These are phyloP conservation scores for Lithosia quadra DNA, from an alignment of 2,888 invertebrate species.

Conservation along the genomic window DNA sequence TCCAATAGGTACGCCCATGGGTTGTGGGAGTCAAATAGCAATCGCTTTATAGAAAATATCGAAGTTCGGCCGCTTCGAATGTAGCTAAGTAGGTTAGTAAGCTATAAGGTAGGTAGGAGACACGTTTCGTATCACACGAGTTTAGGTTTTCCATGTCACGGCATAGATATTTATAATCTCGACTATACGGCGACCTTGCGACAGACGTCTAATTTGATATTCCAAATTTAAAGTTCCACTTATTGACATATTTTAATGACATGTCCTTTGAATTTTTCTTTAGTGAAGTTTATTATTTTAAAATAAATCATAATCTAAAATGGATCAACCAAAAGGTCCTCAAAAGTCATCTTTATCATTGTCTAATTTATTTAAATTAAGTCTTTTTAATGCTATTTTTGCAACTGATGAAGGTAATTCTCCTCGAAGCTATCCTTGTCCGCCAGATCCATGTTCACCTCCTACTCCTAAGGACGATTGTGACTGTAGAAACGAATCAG, in stretches of 20 bases:
- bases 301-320: constrained; percentile 19
- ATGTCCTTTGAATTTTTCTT: constrained; percentile 34
- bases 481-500: constrained; percentile 49
- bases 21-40: too few relatives aligned
- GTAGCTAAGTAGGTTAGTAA: too few relatives aligned
- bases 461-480: constrained; percentile 24
- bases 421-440: constrained; percentile 38
- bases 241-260: constrained; percentile 36
- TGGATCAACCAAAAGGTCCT: constrained; percentile 37
- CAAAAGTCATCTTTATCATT: constrained; percentile 57
- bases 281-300: constrained; percentile 18
- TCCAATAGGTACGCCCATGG: too few relatives aligned
- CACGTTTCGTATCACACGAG: too few relatives aligned
- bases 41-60: too few relatives aligned
- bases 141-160: too few relatives aligned
- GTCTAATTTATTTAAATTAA: constrained; percentile 67
- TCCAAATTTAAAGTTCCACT: constrained; percentile 19
- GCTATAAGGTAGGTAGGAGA: too few relatives aligned
- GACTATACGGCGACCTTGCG: neutral
- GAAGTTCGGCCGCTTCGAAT: too few relatives aligned
- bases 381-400: constrained; percentile 70
- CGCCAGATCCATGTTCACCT: constrained; percentile 2
- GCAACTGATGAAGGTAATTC: constrained; percentile 66
- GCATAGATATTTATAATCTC: neutral
- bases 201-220: constrained; percentile 11